Evolutionary conservation across 2,797 vertebrate species (phyloP).

Genomic region (Xiphorhynchus erythropygius): DNA sequence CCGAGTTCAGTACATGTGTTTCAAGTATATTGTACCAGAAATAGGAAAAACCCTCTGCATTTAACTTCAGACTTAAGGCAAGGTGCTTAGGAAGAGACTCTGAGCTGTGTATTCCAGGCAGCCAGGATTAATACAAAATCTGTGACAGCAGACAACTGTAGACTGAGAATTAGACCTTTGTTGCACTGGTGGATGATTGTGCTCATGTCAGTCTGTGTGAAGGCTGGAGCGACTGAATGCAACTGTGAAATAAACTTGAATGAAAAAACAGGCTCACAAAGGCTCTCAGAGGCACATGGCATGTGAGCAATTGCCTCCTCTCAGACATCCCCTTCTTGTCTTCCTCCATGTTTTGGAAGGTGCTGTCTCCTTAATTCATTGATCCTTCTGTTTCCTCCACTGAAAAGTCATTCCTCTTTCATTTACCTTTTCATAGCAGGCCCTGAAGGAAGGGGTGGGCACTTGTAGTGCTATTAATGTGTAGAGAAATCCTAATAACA

Average conservation of each 20-base stretch:
- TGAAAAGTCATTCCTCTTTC: not conserved
- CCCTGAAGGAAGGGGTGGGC: not conserved
- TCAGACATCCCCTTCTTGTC: not conserved
- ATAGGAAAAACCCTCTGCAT: accelerated
- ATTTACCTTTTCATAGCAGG: not conserved
- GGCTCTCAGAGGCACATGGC: not conserved
- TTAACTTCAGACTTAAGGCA: not conserved
- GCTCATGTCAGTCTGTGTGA: not conserved
- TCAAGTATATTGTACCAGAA: slow-evolving; percentile 2
- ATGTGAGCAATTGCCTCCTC: not conserved
- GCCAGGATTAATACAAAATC: not conserved
- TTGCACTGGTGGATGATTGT: not conserved
- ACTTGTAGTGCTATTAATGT: not conserved
- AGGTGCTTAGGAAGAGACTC: not conserved
- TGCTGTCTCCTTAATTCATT: not conserved
- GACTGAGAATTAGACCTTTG: not conserved
- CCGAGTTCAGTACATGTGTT: not conserved
- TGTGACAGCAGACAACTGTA: not conserved
- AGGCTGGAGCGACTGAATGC: not conserved
- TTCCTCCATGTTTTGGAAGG: not conserved
- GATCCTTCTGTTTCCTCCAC: not conserved
- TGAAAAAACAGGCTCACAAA: not conserved
- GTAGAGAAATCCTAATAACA: not conserved
- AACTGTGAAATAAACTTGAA: not conserved
- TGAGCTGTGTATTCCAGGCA: not conserved